Evolutionary conservation across 2,113 vertebrate genomes (phyloP), one percentile per base, ranked within the genome.

Genomic region (Ptyas mucosa): DNA sequence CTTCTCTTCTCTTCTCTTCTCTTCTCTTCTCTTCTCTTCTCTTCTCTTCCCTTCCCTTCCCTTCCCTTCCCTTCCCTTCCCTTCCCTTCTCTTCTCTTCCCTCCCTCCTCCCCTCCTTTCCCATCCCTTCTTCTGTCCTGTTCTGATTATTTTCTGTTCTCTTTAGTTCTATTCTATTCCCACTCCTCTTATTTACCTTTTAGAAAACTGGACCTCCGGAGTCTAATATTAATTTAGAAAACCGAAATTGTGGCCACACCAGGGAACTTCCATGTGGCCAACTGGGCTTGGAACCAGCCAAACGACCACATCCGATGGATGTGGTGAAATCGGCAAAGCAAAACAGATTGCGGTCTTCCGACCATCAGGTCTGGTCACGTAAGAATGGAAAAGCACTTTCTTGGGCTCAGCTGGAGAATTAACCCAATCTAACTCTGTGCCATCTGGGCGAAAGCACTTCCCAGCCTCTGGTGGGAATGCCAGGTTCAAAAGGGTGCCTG

Each of bases 11-110:
- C 14, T 0, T 0, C 0, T 3, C 11, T 11, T 12, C 14, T 3
- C 3, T 8, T 3, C 52, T 3, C 46, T 46, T 4, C 46, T 1
- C 4, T 54, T 0, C 15, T 0, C 0, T 18, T 0, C 53, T 1
- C 1, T 54, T 0, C 53, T 18, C 1, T 54, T 0, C 53, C 4
- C 15, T 54, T 5, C 53, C 4, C 15, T 18, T 15, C 15, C 0
- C 53, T 18, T 5, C 15, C 0, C 1, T 7, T 7, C 54, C 5
- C 20, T 6, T 6, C 54, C 53, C 5, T 5, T 20, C 18, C 54
- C 53, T 5, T 18, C 4, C 53, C 54, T 1, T 21, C 18, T 0
- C 54, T 20, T 55, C 18, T 6, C 54, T 21, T 55, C 5, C 1
- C 6, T 1, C 14, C 18, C 53, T 14, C 1, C 1, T 5, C 6